These are phyloP conservation scores for Hormiphora californensis DNA, from an alignment of 37 sponge, comb jelly and placozoan genomes.

Conservation along the genomic window DNA sequence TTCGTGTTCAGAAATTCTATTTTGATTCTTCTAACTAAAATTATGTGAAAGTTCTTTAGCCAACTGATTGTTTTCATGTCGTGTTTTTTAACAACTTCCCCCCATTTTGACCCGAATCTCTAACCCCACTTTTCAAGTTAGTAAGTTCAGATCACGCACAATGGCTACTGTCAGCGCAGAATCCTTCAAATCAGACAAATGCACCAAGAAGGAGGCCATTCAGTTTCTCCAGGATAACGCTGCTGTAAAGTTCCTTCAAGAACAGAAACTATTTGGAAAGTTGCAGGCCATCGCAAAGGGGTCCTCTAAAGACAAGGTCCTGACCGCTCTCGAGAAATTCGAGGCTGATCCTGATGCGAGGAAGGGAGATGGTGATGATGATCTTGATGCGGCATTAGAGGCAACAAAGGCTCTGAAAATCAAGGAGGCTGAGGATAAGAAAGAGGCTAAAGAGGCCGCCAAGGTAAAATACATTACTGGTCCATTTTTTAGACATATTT, in stretches of 20 bases:
- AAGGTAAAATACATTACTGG: too few species aligned
- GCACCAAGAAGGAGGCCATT: constrained; percentile 55
- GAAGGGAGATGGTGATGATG: constrained; percentile 22
- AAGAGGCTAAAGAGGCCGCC: constrained; percentile 42
- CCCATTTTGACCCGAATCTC: too few species aligned
- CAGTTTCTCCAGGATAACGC: constrained; percentile 58
- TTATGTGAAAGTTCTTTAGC: too few species aligned
- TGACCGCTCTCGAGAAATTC: background rate
- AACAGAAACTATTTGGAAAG: constrained; percentile 26
- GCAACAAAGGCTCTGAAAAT: constrained; percentile 39
- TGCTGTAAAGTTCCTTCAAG: constrained; percentile 48
- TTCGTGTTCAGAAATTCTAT: too few species aligned
- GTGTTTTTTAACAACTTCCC: too few species aligned
- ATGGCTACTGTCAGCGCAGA: constrained; percentile 53
- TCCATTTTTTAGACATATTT: background rate
- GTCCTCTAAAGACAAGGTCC: constrained; percentile 38
- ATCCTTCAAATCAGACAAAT: constrained; percentile 47
- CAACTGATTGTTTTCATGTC: too few species aligned
- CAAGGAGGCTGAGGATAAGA: constrained; percentile 28
- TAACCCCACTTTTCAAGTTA: too few species aligned
- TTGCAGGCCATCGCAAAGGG: constrained; percentile 17
- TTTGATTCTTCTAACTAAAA: too few species aligned
- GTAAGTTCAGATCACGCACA: too few species aligned
- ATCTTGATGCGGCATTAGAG: constrained; percentile 21
- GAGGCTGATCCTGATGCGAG: constrained; percentile 46